Conservation (phyloP, 1,140 invertebrate genomes). For the Lepidurus packardi region DNA sequence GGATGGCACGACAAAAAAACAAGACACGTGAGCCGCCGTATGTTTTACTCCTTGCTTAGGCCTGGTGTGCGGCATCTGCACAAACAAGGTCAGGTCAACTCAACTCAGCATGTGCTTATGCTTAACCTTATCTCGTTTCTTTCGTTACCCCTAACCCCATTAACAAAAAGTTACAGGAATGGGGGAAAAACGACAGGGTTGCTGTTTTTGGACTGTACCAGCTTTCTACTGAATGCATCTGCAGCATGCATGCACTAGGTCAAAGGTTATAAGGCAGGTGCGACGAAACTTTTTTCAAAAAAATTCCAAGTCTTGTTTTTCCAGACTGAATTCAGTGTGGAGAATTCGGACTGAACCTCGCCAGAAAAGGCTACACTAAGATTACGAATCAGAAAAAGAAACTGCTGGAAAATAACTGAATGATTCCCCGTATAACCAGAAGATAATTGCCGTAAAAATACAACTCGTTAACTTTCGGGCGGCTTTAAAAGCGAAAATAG, state of each 20-base stretch:
- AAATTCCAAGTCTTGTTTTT: too few species aligned
- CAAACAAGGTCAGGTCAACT: constrained; percentile 18
- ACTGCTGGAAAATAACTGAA: background rate
- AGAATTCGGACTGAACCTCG: too few species aligned
- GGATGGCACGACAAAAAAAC: background rate
- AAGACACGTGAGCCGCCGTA: background rate
- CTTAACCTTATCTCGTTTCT: constrained; percentile 19
- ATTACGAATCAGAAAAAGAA: background rate
- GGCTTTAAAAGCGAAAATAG: too few species aligned
- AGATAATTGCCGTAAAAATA: too few species aligned
- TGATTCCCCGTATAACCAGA: too few species aligned
- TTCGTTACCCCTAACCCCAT: constrained; percentile 5
- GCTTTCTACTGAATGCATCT: background rate
- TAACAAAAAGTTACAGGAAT: background rate
- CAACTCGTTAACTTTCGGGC: too few species aligned
- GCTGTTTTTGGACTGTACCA: background rate
- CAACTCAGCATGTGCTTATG: background rate
- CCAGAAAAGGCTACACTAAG: background rate
- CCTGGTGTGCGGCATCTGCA: background rate
- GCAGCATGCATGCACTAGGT: constrained; percentile 9
- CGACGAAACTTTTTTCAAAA: background rate
- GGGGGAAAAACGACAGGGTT: background rate
- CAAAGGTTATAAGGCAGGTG: constrained; percentile 3
- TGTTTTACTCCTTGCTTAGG: background rate
- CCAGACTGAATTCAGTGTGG: too few species aligned